Conservation (phyloP, 2,888 invertebrate species). For the Lepetodrilus schrolli region DNA sequence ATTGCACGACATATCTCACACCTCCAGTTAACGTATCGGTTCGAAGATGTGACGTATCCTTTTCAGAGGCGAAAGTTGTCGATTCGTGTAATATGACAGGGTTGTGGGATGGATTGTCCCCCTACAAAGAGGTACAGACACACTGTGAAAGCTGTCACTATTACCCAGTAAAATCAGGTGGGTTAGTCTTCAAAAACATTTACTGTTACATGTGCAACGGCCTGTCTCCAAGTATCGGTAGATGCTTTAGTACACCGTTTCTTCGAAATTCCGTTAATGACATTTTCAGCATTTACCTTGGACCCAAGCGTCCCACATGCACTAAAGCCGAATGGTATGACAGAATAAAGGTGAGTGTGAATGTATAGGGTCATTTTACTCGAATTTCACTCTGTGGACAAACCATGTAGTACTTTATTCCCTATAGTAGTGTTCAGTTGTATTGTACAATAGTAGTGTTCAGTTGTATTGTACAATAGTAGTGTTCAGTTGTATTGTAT, state of each 20-base stretch:
- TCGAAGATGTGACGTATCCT: neutral
- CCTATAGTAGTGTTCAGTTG: too few relatives aligned
- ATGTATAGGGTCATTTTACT: too few relatives aligned
- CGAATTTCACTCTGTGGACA: neutral
- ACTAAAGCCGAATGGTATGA: slow-evolving; percentile 11
- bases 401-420: too few relatives aligned
- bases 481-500: too few relatives aligned
- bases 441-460: too few relatives aligned
- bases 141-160: neutral
- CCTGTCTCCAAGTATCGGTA: neutral
- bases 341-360: slow-evolving; percentile 9
- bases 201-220: slow-evolving; percentile 42
- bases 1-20: neutral
- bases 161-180: neutral
- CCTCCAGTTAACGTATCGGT: neutral
- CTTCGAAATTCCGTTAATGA: too few relatives aligned
- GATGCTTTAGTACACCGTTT: neutral
- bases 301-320: neutral
- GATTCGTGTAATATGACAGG: slow-evolving; percentile 26
- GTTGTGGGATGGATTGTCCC: slow-evolving; percentile 4
- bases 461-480: too few relatives aligned
- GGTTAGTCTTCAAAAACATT: slow-evolving; percentile 35
- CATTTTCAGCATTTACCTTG: too few relatives aligned
- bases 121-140: neutral
- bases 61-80: neutral